phyloP scores from a whole-genome alignment of 2,113 vertebrate genomes.

The Rhipidura dahli region DNA sequence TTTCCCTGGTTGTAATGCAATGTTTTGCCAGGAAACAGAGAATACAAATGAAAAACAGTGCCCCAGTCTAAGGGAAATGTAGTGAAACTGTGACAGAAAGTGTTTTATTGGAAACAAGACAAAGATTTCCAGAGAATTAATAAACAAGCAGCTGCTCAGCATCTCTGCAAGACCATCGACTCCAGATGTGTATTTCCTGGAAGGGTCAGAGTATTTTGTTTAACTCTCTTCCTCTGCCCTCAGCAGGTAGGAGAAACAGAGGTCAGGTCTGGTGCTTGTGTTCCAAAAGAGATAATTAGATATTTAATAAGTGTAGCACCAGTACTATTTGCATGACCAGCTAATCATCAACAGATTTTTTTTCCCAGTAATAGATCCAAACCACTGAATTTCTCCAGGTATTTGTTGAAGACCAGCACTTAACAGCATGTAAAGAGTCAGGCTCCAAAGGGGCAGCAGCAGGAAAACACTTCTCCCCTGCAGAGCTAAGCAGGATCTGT shows the following conservation, averaged over 20 bases:
- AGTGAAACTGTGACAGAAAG: background rate
- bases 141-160: conserved; percentile 41
- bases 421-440: background rate
- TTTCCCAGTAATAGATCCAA: background rate
- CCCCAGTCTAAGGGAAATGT: background rate
- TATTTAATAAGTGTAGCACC: background rate
- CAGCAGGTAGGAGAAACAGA: conserved; percentile 26
- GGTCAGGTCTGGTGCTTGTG: background rate
- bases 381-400: background rate
- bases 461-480: background rate
- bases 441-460: background rate
- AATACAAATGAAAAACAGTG: conserved; percentile 15
- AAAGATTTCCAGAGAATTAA: conserved; percentile 44
- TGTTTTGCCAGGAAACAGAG: conserved; percentile 38
- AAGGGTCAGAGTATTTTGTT: background rate
- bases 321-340: background rate
- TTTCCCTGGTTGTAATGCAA: conserved; percentile 5
- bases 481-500: background rate
- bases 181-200: conserved; percentile 12
- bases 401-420: background rate
- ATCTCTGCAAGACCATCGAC: background rate
- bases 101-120: conserved; percentile 28
- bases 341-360: background rate
- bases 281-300: background rate
- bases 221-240: background rate